Evolutionary conservation across 1,140 invertebrate genomes (phyloP).

Genomic region (Elymnias hypermnestra): DNA sequence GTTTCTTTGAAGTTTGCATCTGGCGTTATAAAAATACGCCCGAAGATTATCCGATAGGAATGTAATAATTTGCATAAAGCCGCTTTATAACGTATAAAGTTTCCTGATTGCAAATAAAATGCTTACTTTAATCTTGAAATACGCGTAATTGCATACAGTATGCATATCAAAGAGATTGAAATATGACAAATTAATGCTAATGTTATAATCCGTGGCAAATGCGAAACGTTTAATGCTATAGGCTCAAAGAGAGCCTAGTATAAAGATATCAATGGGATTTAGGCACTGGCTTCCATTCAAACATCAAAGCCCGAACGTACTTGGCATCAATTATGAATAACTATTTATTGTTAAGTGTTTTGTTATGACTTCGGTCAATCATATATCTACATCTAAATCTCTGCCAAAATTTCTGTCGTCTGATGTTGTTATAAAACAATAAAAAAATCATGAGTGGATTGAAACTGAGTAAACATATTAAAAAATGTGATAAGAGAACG

Average conservation of each 20-base stretch:
- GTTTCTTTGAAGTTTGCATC: too few relatives aligned
- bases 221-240: conserved; percentile 28
- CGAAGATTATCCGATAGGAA: background rate
- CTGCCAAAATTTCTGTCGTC: too few relatives aligned
- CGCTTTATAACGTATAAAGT: conserved; percentile 8
- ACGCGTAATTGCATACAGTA: conserved; percentile 26
- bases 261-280: conserved; percentile 60
- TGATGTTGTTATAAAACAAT: too few relatives aligned
- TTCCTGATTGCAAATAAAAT: conserved; percentile 14
- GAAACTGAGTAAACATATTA: too few relatives aligned
- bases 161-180: conserved; percentile 34
- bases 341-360: conserved; percentile 17
- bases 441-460: too few relatives aligned
- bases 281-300: conserved; percentile 35
- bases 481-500: too few relatives aligned
- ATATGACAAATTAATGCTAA: conserved; percentile 38
- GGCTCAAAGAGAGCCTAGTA: conserved; percentile 28
- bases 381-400: background rate
- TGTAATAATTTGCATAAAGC: conserved; percentile 5
- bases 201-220: conserved; percentile 32
- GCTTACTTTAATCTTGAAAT: conserved; percentile 36
- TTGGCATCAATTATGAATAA: conserved; percentile 36
- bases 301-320: conserved; percentile 48
- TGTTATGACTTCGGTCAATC: background rate
- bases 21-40: background rate